Evolutionary conservation across 2,888 invertebrate genomes (phyloP).

Genomic region (Cryptosula pallasiana): DNA sequence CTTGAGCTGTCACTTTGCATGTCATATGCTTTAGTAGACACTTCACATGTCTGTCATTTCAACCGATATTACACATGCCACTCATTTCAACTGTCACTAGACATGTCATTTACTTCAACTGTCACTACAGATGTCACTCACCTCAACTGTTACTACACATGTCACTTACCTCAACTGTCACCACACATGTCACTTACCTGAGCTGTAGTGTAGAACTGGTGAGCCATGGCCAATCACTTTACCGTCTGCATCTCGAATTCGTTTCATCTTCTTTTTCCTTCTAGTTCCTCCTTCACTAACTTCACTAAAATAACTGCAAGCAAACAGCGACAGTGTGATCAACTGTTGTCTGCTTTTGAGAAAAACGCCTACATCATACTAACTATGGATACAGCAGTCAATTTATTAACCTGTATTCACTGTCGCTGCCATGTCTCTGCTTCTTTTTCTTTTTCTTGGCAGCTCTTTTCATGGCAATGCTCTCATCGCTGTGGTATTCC

Average conservation of each 20-base stretch:
- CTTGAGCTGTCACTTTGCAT: no score
- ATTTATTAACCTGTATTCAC: conserved; percentile 40
- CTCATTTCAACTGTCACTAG: no score
- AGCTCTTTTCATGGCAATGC: conserved; percentile 34
- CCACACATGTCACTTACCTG: not conserved
- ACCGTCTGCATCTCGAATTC: conserved; percentile 43
- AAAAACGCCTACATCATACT: no score
- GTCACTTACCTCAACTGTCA: not conserved
- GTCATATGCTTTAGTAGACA: no score
- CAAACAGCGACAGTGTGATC: no score
- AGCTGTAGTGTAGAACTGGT: conserved; percentile 33
- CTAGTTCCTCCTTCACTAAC: conserved; percentile 46
- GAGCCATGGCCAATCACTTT: conserved; percentile 45
- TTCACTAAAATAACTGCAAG: conserved; percentile 39
- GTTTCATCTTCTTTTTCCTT: conserved; percentile 36
- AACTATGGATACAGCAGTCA: no score
- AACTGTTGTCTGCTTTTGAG: not conserved
- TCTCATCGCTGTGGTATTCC: conserved; percentile 41
- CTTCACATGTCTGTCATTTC: no score
- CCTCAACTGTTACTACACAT: not conserved
- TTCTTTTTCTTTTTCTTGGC: conserved; percentile 26
- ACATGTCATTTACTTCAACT: no score
- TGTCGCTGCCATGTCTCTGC: conserved; percentile 41
- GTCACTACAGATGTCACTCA: no score
- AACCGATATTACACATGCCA: no score